Evolutionary conservation across 2,797 vertebrate species (phyloP).

Genomic region (Arrhamphus sclerolepis): DNA sequence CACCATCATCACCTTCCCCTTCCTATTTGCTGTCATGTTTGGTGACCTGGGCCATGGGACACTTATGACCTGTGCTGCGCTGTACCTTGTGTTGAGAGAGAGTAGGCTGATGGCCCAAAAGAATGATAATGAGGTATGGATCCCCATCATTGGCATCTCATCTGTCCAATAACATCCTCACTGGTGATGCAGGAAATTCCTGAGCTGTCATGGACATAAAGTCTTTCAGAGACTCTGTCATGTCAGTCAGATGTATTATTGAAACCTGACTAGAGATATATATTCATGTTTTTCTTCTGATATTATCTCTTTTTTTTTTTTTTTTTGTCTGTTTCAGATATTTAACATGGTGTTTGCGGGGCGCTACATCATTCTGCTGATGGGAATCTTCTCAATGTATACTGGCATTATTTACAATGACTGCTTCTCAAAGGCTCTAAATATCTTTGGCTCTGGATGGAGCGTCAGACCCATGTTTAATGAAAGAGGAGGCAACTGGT

Average conservation of each 20-base stretch:
- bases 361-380: constrained; percentile 95
- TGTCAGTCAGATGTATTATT: neutral
- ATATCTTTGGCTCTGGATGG: constrained; percentile 95
- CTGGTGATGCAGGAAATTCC: neutral
- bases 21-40: constrained; percentile 99
- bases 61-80: constrained; percentile 92
- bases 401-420: constrained; percentile 98
- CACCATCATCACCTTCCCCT: constrained; percentile 98
- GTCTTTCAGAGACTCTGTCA: neutral
- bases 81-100: constrained; percentile 94
- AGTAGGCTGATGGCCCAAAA: constrained; percentile 94
- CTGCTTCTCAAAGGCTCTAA: constrained; percentile 97
- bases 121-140: constrained; percentile 92
- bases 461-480: constrained; percentile 93
- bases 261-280: neutral
- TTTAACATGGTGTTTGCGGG: constrained; percentile 95
- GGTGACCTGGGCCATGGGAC: constrained; percentile 94
- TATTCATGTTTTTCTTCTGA: neutral
- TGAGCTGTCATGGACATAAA: neutral
- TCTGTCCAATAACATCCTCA: constrained; percentile 6
- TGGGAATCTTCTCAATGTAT: constrained; percentile 96
- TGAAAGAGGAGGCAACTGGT: constrained; percentile 81
- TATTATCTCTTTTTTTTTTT: neutral
- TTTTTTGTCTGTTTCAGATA: constrained; percentile 80
- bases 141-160: constrained; percentile 14